Evolutionary conservation across 30 jellyfish, hydroid and myxozoan genomes (phyloP), one percentile per base, ranked within the genome.

Genomic region (Rhopilema esculentum): DNA sequence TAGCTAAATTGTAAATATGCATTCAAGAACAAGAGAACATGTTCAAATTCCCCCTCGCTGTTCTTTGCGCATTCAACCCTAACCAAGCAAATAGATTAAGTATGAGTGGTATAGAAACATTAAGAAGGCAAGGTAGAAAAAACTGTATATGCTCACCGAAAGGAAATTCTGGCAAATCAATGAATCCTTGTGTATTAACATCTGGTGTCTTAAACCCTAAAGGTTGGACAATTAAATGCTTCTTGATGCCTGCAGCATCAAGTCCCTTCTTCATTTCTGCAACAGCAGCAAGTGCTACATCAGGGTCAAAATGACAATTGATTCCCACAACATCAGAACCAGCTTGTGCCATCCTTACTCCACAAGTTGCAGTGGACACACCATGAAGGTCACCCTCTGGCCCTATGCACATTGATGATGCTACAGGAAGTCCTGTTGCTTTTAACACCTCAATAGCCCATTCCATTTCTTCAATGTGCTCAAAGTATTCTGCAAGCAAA

Each of bases 361-460:
- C 99, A 76, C 99, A 95, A 8, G 86, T 96, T 27, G 92, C 96
- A 61, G 97, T 95, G 24, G 97, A 70, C 20, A 79, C 96, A 80
- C 99, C 99, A 77, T 89, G 97, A 83, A 89, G 72, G 49, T 95
- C 99, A n/a, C 97, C 99, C 67, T 89, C 97, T 24, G 97, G 97
- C 25, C 99, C 99, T 69, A 95, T 95, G 86, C 97, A 89, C 99
- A 95, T 95, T 0, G 96, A 27, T 26, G 98, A 93, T 16, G 95
- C 92, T 16, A 94, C 91, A 15, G 98, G 97, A 49, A 71, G 70
- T 40, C 93, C 93, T 16, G 94, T 82, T 68, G 82, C 91, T 72
- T 94, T 94, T 69, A 90, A 73, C 23, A 77, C 89, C 72, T 94
- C 98, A 27, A 94, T 94, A n/a, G 98, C 98, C 98, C 98, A 94